These are phyloP conservation scores for Drosophila pruinosa DNA, from an alignment of 1,140 invertebrate genomes.

Conservation along the genomic window DNA sequence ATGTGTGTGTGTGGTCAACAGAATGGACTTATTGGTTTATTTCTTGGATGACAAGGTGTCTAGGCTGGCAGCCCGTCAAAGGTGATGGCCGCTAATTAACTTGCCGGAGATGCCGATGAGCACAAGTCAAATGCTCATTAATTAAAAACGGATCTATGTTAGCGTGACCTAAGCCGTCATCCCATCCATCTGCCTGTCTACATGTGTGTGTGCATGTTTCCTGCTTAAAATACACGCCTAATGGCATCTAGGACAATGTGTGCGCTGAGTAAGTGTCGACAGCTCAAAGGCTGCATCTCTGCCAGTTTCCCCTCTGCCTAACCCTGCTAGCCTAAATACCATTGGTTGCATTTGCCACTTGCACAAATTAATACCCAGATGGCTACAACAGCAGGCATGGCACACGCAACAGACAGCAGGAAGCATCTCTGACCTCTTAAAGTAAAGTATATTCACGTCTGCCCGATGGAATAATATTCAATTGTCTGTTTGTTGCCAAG, in stretches of 20 bases:
- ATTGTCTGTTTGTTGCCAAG: too few species aligned
- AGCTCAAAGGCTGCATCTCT: not conserved
- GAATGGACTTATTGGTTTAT: constrained; percentile 12
- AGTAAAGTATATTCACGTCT: too few species aligned
- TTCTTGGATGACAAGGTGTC: constrained; percentile 10
- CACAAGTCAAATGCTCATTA: constrained; percentile 57
- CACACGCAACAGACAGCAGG: too few species aligned
- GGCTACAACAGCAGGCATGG: too few species aligned
- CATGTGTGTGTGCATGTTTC: not conserved
- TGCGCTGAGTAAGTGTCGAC: not conserved
- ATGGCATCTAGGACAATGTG: too few species aligned
- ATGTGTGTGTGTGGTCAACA: not conserved
- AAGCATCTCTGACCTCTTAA: too few species aligned
- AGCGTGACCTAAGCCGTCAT: constrained; percentile 10
- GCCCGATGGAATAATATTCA: too few species aligned
- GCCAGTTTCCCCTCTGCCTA: too few species aligned
- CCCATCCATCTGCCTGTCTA: not conserved
- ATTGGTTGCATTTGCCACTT: too few species aligned
- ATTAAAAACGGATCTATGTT: constrained; percentile 54
- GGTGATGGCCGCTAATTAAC: constrained; percentile 51
- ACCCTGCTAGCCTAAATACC: too few species aligned
- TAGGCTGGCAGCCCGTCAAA: not conserved
- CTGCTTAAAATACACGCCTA: not conserved
- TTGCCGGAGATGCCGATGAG: constrained; percentile 2
- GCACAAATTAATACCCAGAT: too few species aligned